Percentiles rank a stretch among this genome's conserved stretches.
Evolutionary conservation across 2,797 vertebrate species (phyloP).

Genomic region (Gymnoscopelus braueri): DNA sequence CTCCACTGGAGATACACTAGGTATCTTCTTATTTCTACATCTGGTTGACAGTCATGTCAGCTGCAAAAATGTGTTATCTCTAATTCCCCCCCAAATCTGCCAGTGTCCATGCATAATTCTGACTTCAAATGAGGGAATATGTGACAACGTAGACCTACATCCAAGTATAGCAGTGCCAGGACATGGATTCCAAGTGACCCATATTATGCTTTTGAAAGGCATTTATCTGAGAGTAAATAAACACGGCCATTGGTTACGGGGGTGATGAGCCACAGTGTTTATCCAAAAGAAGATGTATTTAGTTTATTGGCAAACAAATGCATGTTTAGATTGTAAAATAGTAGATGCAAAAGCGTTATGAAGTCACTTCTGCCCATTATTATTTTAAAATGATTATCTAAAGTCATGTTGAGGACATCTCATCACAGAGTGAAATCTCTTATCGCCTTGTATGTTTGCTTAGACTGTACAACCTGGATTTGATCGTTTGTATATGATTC

Average conservation of each 20-base stretch:
- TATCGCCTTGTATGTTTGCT: slow-evolving; percentile 45
- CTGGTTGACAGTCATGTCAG: slow-evolving; percentile 74
- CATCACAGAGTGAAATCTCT: slow-evolving; percentile 16
- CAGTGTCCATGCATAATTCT: slow-evolving; percentile 57
- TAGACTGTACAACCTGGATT: slow-evolving; percentile 47
- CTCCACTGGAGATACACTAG: slow-evolving; percentile 50
- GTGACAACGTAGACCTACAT: slow-evolving; percentile 35
- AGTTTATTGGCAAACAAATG: slow-evolving; percentile 23
- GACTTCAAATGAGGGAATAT: slow-evolving; percentile 42
- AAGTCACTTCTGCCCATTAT: slow-evolving; percentile 15
- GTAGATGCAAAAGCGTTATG: not conserved
- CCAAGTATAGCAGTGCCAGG: slow-evolving; percentile 35
- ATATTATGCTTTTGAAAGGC: slow-evolving; percentile 33
- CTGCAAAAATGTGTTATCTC: slow-evolving; percentile 64
- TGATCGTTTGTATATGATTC: slow-evolving; percentile 63
- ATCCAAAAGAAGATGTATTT: slow-evolving; percentile 16
- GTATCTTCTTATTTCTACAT: slow-evolving; percentile 71
- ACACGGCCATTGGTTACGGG: not conserved
- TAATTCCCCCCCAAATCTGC: slow-evolving; percentile 63
- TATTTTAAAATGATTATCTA: slow-evolving; percentile 11
- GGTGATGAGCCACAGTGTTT: not conserved
- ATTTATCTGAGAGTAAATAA: slow-evolving; percentile 15
- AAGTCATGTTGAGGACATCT: slow-evolving; percentile 27
- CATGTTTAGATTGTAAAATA: slow-evolving; percentile 15
- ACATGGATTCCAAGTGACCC: slow-evolving; percentile 41